Percentiles rank a stretch among this genome's conserved stretches.
These are phyloP conservation scores for Eucriotettix oculatus DNA, from an alignment of 2,888 invertebrate species.

Conservation along the genomic window DNA sequence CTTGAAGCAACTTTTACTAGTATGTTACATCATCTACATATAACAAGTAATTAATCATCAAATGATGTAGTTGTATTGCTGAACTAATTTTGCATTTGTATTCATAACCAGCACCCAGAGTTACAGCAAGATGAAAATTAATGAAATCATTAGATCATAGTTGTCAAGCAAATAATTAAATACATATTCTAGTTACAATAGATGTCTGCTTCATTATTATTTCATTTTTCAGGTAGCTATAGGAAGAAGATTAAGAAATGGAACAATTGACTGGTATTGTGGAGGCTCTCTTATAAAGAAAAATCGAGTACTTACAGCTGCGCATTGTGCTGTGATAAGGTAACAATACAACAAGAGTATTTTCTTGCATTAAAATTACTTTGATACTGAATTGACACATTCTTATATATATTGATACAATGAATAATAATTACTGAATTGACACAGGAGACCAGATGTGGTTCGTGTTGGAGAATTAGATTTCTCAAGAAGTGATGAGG, in stretches of 20 bases:
- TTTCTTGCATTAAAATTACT: too few species aligned
- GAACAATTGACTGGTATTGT: conserved; percentile 14
- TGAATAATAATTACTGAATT: too few species aligned
- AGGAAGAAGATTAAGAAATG: conserved; percentile 9
- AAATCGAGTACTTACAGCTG: conserved; percentile 15
- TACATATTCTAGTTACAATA: too few species aligned
- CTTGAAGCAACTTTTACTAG: too few species aligned
- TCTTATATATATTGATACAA: neutral
- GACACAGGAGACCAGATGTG: conserved; percentile 13
- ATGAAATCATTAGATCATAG: too few species aligned
- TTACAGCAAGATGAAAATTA: too few species aligned
- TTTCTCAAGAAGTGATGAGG: conserved; percentile 10
- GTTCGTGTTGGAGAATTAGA: conserved; percentile 16
- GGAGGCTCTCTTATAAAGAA: conserved; percentile 14
- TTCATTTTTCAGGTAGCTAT: conserved; percentile 11
- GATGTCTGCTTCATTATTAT: neutral
- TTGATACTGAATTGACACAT: neutral
- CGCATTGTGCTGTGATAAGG: conserved; percentile 16
- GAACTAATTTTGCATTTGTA: too few species aligned
- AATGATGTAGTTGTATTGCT: too few species aligned
- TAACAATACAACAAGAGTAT: conserved; percentile 1
- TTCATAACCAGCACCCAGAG: too few species aligned
- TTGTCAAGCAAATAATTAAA: too few species aligned
- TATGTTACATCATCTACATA: too few species aligned
- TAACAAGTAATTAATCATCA: too few species aligned